A percentile compares a stretch with the other conserved stretches of the same genome.
These are phyloP conservation scores for Eulithis testata DNA, from an alignment of 2,888 invertebrate genomes.

Conservation along the genomic window DNA sequence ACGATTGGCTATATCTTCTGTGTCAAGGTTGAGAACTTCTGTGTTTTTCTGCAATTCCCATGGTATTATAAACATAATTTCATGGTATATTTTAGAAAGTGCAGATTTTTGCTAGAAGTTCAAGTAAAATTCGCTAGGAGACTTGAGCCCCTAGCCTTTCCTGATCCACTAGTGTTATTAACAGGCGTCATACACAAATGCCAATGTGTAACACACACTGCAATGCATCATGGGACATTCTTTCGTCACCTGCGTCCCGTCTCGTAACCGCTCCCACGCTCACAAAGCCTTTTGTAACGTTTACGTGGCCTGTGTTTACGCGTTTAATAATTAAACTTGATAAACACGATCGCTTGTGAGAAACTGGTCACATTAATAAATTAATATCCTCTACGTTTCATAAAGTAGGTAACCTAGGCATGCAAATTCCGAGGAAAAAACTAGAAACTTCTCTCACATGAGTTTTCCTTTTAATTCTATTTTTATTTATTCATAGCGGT, in stretches of 20 bases:
- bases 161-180: too few species aligned
- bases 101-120: too few species aligned
- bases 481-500: too few species aligned
- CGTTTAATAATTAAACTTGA: conserved; percentile 33
- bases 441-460: not conserved
- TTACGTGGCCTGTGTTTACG: conserved; percentile 26
- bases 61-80: too few species aligned
- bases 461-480: too few species aligned
- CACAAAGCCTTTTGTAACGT: conserved; percentile 38
- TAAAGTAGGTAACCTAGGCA: not conserved
- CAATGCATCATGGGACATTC: conserved; percentile 17
- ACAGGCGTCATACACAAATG: conserved; percentile 7
- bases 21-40: too few species aligned
- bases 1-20: too few species aligned
- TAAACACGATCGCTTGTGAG: conserved; percentile 35
- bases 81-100: too few species aligned
- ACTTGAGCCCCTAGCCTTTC: too few species aligned
- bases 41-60: too few species aligned
- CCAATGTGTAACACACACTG: conserved; percentile 13
- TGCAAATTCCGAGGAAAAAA: not conserved
- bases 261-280: conserved; percentile 36
- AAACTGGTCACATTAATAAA: conserved; percentile 14
- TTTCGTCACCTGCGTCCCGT: conserved; percentile 28
- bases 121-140: too few species aligned
- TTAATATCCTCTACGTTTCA: not conserved